Evolutionary conservation across 2,888 invertebrate genomes (phyloP), one percentile per base, ranked within the genome.

Genomic region (Acleris cristana): DNA sequence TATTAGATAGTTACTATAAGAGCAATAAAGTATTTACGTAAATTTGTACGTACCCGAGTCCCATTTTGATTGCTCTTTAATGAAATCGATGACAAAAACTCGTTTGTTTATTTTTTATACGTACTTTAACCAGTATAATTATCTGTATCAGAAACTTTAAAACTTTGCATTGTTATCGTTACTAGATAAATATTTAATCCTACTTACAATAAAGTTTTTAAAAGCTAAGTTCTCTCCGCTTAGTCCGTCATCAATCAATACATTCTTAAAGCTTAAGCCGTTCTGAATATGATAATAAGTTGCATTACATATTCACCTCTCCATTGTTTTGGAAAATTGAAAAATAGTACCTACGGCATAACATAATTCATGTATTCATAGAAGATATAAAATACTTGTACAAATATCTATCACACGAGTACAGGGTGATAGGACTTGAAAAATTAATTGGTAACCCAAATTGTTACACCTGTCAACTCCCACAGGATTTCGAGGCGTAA

Each of bases 251-350:
- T 83, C 82, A 78, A 83, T 83, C 82, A 82, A 76, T 76, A 74
- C 68, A 65, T 71, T 64, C 69, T 61, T 58, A 71, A 65, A 55
- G 64, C 65, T 70, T 73, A 74, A 74, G 67, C 75, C 75, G 70
- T 74, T 74, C 75, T 71, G 71, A 76, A 76, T 80, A 83, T 83
- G 81, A 74, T 87, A 88, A 85, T 89, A 71, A 61, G 52, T 49
- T n/a, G 71, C 73, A 77, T 81, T 80, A 85, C 79, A 81, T 82
- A 87, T 88, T 84, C 87, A 80, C 77, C 74, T 72, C 80, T 73
- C 87, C 86, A 88, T 88, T 90, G 88, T 90, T 79, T 83, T 83
- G 87, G 90, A 90, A 91, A 91, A 91, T 91, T 89, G 89, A 90
- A 91, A 90, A 87, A 88, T 89, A 89, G 83, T 85, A 80, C n/a